A percentile compares a stretch with the other conserved stretches of the same genome.
Conservation (phyloP, 2,797 vertebrate genomes). For the Prunella strophiata region DNA sequence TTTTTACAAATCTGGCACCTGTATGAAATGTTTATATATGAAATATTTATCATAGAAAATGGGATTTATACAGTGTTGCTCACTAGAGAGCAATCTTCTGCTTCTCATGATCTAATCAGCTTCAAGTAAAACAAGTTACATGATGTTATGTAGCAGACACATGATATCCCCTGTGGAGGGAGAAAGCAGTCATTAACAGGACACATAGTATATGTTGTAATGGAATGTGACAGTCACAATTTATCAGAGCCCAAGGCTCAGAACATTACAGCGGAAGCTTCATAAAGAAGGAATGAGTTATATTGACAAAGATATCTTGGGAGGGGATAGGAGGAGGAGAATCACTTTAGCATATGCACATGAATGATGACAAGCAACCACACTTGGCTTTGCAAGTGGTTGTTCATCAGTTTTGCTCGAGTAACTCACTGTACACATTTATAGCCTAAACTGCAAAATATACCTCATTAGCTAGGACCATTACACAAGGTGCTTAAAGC, state of each 20-base stretch:
- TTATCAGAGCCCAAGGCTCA: constrained; percentile 21
- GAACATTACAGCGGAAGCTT: neutral
- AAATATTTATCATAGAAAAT: constrained; percentile 39
- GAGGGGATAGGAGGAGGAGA: constrained; percentile 12
- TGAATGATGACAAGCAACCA: neutral
- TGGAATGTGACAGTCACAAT: constrained; percentile 17
- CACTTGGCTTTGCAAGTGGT: neutral
- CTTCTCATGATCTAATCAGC: constrained; percentile 28
- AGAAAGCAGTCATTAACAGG: constrained; percentile 9
- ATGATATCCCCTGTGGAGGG: neutral
- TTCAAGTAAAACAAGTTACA: constrained; percentile 44
- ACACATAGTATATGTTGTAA: neutral
- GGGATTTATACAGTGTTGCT: neutral
- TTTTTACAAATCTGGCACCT: neutral
- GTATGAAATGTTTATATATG: neutral
- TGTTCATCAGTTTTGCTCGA: constrained; percentile 24
- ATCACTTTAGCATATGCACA: neutral
- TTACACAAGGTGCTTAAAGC: neutral
- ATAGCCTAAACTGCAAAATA: neutral
- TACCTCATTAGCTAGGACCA: neutral
- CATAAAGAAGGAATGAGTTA: neutral
- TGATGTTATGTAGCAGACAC: constrained; percentile 17
- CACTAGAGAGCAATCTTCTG: constrained; percentile 4
- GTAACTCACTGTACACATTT: neutral
- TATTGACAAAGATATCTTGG: constrained; percentile 11